Evolutionary conservation across 64 coral and sea anemone genomes (phyloP), one percentile per base, ranked within the genome.

Genomic region (Acropora yongei): DNA sequence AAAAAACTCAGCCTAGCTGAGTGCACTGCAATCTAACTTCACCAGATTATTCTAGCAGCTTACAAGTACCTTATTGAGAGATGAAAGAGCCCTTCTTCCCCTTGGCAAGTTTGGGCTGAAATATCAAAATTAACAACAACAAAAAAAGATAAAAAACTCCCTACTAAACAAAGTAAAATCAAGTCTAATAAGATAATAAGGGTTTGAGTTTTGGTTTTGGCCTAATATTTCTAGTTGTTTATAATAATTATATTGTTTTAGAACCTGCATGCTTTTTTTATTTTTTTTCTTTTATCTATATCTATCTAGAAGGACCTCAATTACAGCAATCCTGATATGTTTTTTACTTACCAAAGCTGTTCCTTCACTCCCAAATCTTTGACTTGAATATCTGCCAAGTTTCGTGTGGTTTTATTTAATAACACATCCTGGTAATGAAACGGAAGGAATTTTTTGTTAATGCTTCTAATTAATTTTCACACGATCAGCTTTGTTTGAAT

Each of bases 361-460:
- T 92, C 94, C 77, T 95, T 95, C 50, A 98, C 88, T 11, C 88
- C 96, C 45, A 98, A 61, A 78, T 98, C 91, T 91, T 88, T 98
- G 55, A 98, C 87, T 40, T 98, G 96, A 85, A 98, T 93, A 46
- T 98, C 96, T 39, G 96, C 93, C 19, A 96, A 90, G 75, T 98
- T 98, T 57, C 96, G 69, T 39, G 94, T 95, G 41, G 83, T 93
- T 85, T 98, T 98, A 67, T 98, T 98, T 1, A 98, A 84, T 5
- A 92, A 61, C 17, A 94, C 90, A 88, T 98, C 96, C 96, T 98
- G 41, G 16, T 46, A 65, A 58, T 6, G 10, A 43, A 89, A 40
- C 5, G 88, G 50, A 75, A 5, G 12, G 55, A 16, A 12, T 11
- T 12, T 10, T 55, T 55, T 5, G 51, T 55, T 6, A 55, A 55